Evolutionary conservation across 2,888 invertebrate species (phyloP).

Genomic region (Ctena decussata): DNA sequence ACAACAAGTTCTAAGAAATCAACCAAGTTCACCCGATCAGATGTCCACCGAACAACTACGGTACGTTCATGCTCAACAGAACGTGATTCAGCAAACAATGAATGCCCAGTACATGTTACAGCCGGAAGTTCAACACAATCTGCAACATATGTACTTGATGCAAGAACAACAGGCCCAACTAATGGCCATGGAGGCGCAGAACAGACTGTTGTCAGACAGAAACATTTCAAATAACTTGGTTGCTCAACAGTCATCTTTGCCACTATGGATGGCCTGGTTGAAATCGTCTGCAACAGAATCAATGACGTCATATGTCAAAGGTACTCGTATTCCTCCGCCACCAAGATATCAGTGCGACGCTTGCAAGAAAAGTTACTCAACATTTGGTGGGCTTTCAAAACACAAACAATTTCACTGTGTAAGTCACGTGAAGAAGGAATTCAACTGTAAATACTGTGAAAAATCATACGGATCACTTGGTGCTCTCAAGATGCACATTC

Average conservation of each 20-base stretch:
- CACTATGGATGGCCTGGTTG: constrained; percentile 56
- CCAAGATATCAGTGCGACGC: constrained; percentile 95
- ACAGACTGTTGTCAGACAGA: constrained; percentile 5
- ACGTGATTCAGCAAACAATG: constrained; percentile 34
- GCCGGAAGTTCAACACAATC: constrained; percentile 4
- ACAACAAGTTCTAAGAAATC: not conserved
- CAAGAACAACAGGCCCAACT: constrained; percentile 54
- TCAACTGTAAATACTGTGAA: constrained; percentile 98
- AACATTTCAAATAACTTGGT: constrained; percentile 7
- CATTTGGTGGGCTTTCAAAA: constrained; percentile 97
- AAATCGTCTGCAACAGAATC: constrained; percentile 40
- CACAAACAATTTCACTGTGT: constrained; percentile 98
- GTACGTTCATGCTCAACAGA: constrained; percentile 55
- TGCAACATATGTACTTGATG: constrained; percentile 46
- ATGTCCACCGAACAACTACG: constrained; percentile 41
- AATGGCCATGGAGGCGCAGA: constrained; percentile 32
- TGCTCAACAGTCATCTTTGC: constrained; percentile 30
- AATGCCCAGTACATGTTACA: constrained; percentile 15
- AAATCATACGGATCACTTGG: constrained; percentile 98
- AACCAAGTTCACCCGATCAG: constrained; percentile 19
- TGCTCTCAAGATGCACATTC: constrained; percentile 99
- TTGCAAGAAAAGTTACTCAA: constrained; percentile 98
- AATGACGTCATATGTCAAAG: constrained; percentile 53
- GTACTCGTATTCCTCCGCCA: constrained; percentile 59
- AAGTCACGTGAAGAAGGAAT: constrained; percentile 94